These are phyloP conservation scores for Cyclina sinensis DNA, from an alignment of 1,140 invertebrate species.

Conservation along the genomic window DNA sequence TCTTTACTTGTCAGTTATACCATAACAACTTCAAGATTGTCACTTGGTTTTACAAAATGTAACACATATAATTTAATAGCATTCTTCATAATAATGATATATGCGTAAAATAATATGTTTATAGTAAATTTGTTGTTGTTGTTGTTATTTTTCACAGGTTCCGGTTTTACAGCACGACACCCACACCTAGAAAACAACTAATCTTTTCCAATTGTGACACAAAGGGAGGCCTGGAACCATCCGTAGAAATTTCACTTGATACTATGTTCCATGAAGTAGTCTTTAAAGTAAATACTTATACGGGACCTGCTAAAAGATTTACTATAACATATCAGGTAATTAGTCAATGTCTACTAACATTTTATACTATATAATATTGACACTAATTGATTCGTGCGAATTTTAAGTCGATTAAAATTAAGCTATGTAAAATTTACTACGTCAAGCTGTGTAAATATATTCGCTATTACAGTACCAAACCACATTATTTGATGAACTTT, in stretches of 20 bases:
- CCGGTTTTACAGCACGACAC: constrained; percentile 13
- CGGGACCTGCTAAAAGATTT: constrained; percentile 29
- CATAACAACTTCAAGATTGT: no score
- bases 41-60: no score
- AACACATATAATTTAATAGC: no score
- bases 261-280: constrained; percentile 61
- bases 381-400: neutral
- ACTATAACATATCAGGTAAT: constrained; percentile 39
- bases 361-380: neutral
- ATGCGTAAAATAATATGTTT: no score
- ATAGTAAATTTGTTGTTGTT: no score
- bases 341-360: neutral
- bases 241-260: constrained; percentile 53
- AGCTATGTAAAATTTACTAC: neutral
- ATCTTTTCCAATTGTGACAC: constrained; percentile 55
- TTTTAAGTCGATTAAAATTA: neutral
- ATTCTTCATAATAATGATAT: no score
- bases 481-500: neutral
- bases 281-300: constrained; percentile 51
- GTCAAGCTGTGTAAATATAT: no score
- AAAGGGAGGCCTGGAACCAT: constrained; percentile 36
- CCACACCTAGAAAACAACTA: constrained; percentile 20
- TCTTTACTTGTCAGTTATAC: no score
- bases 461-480: no score
- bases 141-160: constrained; percentile 30